Percentiles rank a stretch among this genome's conserved stretches.
Conservation (phyloP, 1,140 invertebrate species). For the Cheumatopsyche charites region DNA sequence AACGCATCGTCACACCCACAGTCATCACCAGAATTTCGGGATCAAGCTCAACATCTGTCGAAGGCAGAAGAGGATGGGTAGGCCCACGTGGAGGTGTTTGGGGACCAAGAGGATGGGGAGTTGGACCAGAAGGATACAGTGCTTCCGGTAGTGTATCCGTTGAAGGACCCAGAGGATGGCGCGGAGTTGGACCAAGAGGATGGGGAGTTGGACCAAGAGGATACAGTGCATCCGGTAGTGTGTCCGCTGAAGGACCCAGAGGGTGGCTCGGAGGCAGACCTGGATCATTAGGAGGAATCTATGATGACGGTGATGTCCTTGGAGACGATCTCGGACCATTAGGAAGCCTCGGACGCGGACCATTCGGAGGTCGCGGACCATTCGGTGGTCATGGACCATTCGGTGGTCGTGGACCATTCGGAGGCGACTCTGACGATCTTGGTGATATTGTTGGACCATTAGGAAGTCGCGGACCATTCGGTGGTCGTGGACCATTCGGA, state of each 20-base stretch:
- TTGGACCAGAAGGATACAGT: slow-evolving; percentile 3
- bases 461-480: neutral
- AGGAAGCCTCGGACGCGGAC: slow-evolving; percentile 16
- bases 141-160: slow-evolving; percentile 9
- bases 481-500: slow-evolving; percentile 2
- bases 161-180: slow-evolving; percentile 7
- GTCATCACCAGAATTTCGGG: slow-evolving; percentile 11
- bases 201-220: slow-evolving; percentile 9
- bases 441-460: slow-evolving; percentile 3
- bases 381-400: neutral
- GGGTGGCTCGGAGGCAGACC: neutral
- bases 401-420: neutral
- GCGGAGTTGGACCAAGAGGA: neutral
- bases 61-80: slow-evolving; percentile 7
- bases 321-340: slow-evolving; percentile 7
- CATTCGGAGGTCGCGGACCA: slow-evolving; percentile 16
- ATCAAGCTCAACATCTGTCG: slow-evolving; percentile 28
- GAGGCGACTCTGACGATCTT: neutral
- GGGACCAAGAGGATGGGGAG: neutral
- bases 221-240: neutral
- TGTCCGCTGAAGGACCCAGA: neutral
- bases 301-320: neutral
- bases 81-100: neutral
- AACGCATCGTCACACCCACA: slow-evolving; percentile 27
- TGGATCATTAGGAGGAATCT: slow-evolving; percentile 11